Evolutionary conservation across 2,113 vertebrate genomes (phyloP).

Genomic region (Siphamia tubifer): DNA sequence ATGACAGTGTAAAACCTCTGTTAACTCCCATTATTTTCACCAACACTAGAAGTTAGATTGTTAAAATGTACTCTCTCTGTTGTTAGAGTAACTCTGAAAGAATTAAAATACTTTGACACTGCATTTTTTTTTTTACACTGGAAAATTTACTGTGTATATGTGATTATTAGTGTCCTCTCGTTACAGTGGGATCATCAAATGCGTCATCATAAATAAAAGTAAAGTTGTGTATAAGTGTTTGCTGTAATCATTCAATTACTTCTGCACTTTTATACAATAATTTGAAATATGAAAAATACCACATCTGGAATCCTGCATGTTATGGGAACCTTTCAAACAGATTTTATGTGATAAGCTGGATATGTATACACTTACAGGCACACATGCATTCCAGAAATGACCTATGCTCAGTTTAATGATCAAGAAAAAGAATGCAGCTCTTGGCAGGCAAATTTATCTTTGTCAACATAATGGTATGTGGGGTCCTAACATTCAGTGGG

Average conservation of each 20-base stretch:
- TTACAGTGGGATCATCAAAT: too few species aligned
- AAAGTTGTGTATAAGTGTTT: neutral
- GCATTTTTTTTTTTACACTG: too few species aligned
- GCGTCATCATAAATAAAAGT: too few species aligned
- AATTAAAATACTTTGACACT: too few species aligned
- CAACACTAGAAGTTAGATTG: too few species aligned
- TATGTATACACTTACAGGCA: neutral
- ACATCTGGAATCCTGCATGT: neutral
- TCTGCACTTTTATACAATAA: neutral
- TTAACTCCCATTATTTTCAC: too few species aligned
- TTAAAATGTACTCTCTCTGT: too few species aligned
- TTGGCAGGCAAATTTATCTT: conserved; percentile 7
- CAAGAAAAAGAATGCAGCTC: neutral
- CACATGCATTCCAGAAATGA: neutral
- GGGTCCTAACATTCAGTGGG: neutral
- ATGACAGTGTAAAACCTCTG: too few species aligned
- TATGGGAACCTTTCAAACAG: neutral
- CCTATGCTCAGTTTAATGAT: conserved; percentile 1
- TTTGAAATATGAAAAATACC: neutral
- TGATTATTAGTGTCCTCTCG: too few species aligned
- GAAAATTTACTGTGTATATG: too few species aligned
- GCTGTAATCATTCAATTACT: neutral
- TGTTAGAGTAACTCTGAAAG: too few species aligned
- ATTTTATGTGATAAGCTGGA: neutral
- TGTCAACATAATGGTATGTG: conserved; percentile 14